Conservation (phyloP, 2,888 invertebrate species). For the Ormyrus labotus region DNA sequence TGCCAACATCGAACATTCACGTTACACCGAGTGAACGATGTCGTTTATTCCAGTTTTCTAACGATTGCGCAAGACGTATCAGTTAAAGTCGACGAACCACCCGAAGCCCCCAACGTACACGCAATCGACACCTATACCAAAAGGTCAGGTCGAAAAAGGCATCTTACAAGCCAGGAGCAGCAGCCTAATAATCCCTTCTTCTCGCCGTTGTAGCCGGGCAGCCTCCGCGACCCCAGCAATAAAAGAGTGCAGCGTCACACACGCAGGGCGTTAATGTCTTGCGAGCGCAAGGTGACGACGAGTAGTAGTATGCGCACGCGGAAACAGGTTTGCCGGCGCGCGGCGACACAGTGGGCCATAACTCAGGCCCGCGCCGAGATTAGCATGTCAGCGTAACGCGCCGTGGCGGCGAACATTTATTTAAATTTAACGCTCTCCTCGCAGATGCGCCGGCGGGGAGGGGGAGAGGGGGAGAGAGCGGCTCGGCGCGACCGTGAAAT, state of each 20-base stretch:
- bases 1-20: too few species aligned
- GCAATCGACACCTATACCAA: too few species aligned
- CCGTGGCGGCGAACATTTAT: constrained; percentile 66
- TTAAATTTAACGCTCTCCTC: constrained; percentile 73
- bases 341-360: constrained; percentile 19
- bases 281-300: constrained; percentile 43
- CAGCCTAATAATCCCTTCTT: too few species aligned
- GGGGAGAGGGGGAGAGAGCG: not conserved
- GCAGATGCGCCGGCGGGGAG: constrained; percentile 63
- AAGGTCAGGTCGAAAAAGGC: too few species aligned
- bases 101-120: too few species aligned
- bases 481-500: constrained; percentile 21
- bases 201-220: too few species aligned
- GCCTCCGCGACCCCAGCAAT: not conserved
- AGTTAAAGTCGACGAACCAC: too few species aligned
- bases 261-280: constrained; percentile 22
- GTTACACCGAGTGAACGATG: too few species aligned
- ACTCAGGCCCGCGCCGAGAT: constrained; percentile 48
- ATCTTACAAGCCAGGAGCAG: too few species aligned
- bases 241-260: not conserved
- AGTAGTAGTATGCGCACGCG: not conserved
- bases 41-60: too few species aligned
- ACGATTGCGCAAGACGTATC: too few species aligned
- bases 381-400: constrained; percentile 55
- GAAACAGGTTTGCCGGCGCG: constrained; percentile 48